These are phyloP conservation scores for Chaetorhynchus papuensis DNA, from an alignment of 2,113 vertebrate genomes.

Conservation along the genomic window DNA sequence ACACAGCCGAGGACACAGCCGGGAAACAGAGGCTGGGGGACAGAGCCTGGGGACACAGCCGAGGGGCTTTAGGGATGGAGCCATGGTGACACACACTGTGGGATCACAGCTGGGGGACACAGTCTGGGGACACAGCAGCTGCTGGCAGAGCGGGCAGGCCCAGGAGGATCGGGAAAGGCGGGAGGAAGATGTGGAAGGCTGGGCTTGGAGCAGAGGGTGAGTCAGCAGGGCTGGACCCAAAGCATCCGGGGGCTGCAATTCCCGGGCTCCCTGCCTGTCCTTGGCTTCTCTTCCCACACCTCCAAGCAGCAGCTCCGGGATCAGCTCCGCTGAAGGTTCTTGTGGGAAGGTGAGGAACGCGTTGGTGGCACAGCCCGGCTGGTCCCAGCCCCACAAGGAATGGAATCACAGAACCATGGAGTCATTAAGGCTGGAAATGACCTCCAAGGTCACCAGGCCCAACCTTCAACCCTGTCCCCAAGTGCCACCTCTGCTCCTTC, in stretches of 20 bases:
- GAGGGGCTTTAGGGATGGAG: too few relatives aligned
- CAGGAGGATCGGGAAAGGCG: background rate
- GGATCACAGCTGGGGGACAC: too few relatives aligned
- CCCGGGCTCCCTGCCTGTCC: fast-evolving
- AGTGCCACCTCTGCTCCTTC: background rate
- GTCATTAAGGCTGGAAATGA: background rate
- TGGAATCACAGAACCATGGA: too few relatives aligned
- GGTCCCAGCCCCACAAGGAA: fast-evolving
- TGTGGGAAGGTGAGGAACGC: background rate
- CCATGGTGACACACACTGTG: too few relatives aligned
- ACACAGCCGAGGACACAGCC: too few relatives aligned
- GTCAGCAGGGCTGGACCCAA: background rate
- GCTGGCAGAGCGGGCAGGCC: background rate
- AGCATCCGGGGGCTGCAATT: fast-evolving
- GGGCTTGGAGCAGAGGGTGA: background rate
- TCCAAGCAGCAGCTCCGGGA: background rate
- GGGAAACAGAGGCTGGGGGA: too few relatives aligned
- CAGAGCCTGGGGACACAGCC: too few relatives aligned
- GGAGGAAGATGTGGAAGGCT: background rate
- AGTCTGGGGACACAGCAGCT: background rate
- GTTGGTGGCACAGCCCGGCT: background rate
- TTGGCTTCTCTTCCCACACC: background rate
- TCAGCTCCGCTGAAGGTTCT: fast-evolving
- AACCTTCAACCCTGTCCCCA: too few relatives aligned
- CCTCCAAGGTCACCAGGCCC: background rate